Evolutionary conservation across 2,888 invertebrate genomes (phyloP).

Genomic region (Ganaspis brasiliensis): DNA sequence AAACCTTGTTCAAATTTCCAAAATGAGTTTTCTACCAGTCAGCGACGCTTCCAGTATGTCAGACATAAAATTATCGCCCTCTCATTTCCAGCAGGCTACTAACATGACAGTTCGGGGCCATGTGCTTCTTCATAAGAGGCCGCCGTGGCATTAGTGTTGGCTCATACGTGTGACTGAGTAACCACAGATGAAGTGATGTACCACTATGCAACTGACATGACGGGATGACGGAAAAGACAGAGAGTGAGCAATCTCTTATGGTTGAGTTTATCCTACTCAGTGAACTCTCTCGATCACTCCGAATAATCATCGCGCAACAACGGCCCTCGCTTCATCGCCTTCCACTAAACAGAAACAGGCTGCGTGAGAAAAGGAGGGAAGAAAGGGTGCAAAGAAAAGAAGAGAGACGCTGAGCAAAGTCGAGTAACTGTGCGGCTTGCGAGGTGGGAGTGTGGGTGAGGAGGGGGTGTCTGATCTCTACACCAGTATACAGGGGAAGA

Average conservation of each 20-base stretch:
- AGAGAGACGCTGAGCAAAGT: conserved; percentile 41
- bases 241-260: conserved; percentile 74
- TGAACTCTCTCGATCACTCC: conserved; percentile 74
- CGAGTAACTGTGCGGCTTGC: conserved; percentile 8
- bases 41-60: no score
- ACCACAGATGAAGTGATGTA: conserved; percentile 39
- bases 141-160: conserved; percentile 3
- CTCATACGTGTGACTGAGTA: conserved; percentile 34
- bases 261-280: conserved; percentile 70
- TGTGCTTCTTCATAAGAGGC: conserved; percentile 25
- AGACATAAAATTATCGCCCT: not conserved
- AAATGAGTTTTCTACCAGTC: no score
- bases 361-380: conserved; percentile 40
- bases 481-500: conserved; percentile 51
- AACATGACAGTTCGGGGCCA: conserved; percentile 27
- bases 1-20: no score
- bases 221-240: conserved; percentile 27
- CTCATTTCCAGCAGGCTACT: not conserved
- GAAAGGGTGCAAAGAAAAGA: conserved; percentile 30
- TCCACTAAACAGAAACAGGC: conserved; percentile 55
- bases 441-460: conserved; percentile 45
- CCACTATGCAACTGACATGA: conserved; percentile 11
- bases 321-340: conserved; percentile 69
- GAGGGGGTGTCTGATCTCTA: conserved; percentile 20
- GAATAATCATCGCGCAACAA: conserved; percentile 74